These are phyloP conservation scores for Pectinophora gossypiella DNA, from an alignment of 1,140 invertebrate species.

Conservation along the genomic window DNA sequence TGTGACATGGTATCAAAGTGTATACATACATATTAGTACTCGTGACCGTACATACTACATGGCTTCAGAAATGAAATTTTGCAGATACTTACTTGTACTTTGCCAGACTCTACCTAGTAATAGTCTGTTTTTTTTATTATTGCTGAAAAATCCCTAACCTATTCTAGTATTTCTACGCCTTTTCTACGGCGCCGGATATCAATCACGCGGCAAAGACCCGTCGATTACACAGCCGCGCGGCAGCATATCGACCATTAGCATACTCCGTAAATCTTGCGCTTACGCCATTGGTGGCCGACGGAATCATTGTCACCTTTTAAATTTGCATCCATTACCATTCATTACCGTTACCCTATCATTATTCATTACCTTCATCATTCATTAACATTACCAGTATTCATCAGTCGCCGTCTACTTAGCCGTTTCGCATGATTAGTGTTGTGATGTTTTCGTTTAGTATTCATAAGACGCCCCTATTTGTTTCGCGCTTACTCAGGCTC, in stretches of 20 bases:
- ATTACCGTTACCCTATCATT: conserved; percentile 28
- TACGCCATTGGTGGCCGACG: conserved; percentile 39
- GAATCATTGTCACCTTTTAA: conserved; percentile 68
- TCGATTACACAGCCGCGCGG: conserved; percentile 53
- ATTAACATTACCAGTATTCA: too few species aligned
- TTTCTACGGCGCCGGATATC: conserved; percentile 31
- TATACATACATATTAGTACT: too few species aligned
- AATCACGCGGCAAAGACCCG: conserved; percentile 42
- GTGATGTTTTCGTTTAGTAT: conserved; percentile 49
- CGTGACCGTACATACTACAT: too few species aligned
- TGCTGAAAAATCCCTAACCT: too few species aligned
- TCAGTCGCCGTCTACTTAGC: conserved; percentile 34
- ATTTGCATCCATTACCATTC: conserved; percentile 67
- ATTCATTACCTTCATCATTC: conserved; percentile 25
- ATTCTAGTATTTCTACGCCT: too few species aligned
- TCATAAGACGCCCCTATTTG: conserved; percentile 37
- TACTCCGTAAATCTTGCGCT: conserved; percentile 43
- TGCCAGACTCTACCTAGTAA: too few species aligned
- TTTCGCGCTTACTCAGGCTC: conserved; percentile 4
- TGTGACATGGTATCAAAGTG: too few species aligned
- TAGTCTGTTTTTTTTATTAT: too few species aligned
- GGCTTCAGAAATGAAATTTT: too few species aligned
- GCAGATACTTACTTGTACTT: too few species aligned
- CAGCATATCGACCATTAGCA: conserved; percentile 59
- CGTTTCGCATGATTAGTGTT: conserved; percentile 55